Conservation (phyloP, 2,888 invertebrate genomes). For the Cotesia congregata region DNA sequence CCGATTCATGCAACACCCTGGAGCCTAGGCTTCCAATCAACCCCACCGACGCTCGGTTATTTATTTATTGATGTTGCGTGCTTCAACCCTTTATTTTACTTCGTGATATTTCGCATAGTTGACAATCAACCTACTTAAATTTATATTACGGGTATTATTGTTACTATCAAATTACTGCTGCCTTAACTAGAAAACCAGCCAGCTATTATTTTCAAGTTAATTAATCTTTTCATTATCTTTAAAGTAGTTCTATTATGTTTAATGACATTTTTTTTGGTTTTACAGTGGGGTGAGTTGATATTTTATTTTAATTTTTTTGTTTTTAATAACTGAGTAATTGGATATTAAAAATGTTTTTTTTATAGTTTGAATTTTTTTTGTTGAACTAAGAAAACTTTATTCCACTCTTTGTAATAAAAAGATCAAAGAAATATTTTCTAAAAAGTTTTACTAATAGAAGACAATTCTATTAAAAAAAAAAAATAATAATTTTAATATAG, state of each 20-base stretch:
- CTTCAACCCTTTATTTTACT: not conserved
- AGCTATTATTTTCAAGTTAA: not conserved
- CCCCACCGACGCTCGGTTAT: not conserved
- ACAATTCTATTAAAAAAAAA: too few relatives aligned
- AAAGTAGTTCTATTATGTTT: not conserved
- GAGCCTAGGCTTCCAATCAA: not conserved
- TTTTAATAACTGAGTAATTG: too few relatives aligned
- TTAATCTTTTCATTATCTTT: not conserved
- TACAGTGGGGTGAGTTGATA: not conserved
- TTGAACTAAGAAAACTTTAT: too few relatives aligned
- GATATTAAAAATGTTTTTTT: too few relatives aligned
- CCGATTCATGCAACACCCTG: slow-evolving; percentile 27
- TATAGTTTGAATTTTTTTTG: too few relatives aligned
- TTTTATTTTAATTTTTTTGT: too few relatives aligned
- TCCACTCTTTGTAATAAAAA: too few relatives aligned
- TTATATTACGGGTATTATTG: not conserved
- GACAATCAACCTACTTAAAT: slow-evolving; percentile 30
- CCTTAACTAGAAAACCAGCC: not conserved
- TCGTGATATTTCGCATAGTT: slow-evolving; percentile 18
- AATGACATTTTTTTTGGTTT: not conserved
- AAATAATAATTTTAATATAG: too few relatives aligned
- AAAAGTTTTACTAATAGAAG: too few relatives aligned
- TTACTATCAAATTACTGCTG: not conserved
- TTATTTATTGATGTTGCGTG: slow-evolving; percentile 34
- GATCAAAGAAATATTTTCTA: too few relatives aligned